Evolutionary conservation across 2,797 vertebrate genomes (phyloP), one percentile per base, ranked within the genome.

Genomic region (Mycteria americana): DNA sequence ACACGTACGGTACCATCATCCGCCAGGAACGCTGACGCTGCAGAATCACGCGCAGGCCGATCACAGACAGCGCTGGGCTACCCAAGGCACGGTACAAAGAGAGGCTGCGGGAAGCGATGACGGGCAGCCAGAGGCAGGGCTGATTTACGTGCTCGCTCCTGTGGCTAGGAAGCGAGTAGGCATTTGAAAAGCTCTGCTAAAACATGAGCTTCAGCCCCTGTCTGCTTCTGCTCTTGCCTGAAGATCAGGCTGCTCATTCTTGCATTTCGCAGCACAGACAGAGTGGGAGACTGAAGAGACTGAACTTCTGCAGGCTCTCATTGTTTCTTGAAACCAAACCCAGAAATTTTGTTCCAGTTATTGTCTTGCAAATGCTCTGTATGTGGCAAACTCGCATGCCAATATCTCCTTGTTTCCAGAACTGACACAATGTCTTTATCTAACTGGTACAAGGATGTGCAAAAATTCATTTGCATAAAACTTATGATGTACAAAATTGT

Each of bases 401-500:
- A 23, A 2, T 28, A 51, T 25, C 35, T 77, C 85, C 54, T 87
- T 77, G 9, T 78, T 75, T 82, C 70, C 54, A 1, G 7, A 69
- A 35, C 30, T 94, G 57, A 75, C 39, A 51, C 3, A 21, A 31
- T 21, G 46, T n/a, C 35, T 76, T 35, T 25, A 88, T 74, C 48
- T 45, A 78, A 37, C 43, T 35, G 18, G 18, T 50, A n/a, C 2
- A n/a, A 69, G 37, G 51, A 90, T 10, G 18, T 89, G 59, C 25
- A 80, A 70, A 92, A 91, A 30, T 11, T 19, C 3, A 50, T 62
- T 62, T 80, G 37, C n/a, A 53, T 27, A 10, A 70, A 92, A 69
- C 0, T 13, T 31, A 45, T 0, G 0, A 7, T 25, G 33, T 53
- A 13, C 14, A 87, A 70, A 96, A 33, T 7, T 24, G 9, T 35